Base-by-base conservation (phyloP, 2,888 invertebrate genomes). In the Arctia plantaginis region DNA sequence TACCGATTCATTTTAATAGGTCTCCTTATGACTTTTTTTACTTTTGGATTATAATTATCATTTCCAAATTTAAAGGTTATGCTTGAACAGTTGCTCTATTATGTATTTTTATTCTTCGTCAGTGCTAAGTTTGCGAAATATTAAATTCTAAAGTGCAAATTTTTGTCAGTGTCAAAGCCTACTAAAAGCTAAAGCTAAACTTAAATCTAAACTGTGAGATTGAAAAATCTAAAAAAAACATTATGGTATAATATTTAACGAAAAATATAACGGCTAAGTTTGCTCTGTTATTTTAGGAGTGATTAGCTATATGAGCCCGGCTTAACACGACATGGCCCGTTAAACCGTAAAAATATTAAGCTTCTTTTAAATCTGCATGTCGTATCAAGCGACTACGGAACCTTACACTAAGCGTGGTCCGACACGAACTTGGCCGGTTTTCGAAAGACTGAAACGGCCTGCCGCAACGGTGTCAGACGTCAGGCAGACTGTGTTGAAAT, bases 1-100 rank as follows among this genome's bases (percentile, higher is more conserved):
- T 73, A 80, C 66, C 84, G 82, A 84, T 85, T 84, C 76, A 85
- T 85, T 85, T 86, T 83, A 80, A 81, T 78, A 85, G 85, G 86
- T 88, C 86, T 86, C 86, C 86, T 84, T 83, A 77, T 81, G 81
- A 77, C 27, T 18, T 73, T 79, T 80, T 85, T 77, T 80, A 78
- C 30, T 67, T 10, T 77, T 66, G 66, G 15, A 69, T 71, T 55
- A 73, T 73, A 77, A 80, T 75, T 74, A 59, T 65, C 59, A 69
- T 71, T 79, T 71, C 71, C 51, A 69, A 47, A 68, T 75, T 33
- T 74, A 80, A 84, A 75, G n/a, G 73, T 82, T 79, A 79, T 62
- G 67, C 70, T 68, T 77, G 69, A 79, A 55, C 72, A 71, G 71
- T 74, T 79, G 33, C 59, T 64, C 41, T 71, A n/a, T 15, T 1